These are phyloP conservation scores for Rhinopomastus cyanomelas DNA, from an alignment of 2,113 vertebrate genomes.

Conservation along the genomic window DNA sequence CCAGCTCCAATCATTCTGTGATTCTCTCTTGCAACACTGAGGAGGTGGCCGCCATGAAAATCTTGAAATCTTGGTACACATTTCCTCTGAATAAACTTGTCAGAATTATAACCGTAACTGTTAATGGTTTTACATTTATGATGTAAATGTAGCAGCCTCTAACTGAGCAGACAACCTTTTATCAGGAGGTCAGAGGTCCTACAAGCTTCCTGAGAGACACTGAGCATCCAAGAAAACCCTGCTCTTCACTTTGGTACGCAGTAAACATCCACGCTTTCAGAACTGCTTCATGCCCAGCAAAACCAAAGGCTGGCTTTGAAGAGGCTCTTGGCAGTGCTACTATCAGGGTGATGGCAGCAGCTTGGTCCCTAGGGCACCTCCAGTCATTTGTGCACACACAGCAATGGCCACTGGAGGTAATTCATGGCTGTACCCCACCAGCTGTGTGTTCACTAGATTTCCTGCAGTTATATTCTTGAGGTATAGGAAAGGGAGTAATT, in stretches of 20 bases:
- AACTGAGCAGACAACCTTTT: not conserved
- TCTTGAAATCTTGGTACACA: accelerated
- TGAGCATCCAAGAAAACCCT: not conserved
- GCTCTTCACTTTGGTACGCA: not conserved
- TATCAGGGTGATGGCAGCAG: not conserved
- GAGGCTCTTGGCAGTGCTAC: not conserved
- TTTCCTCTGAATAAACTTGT: not conserved
- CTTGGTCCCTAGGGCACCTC: not conserved
- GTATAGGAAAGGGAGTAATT: not conserved
- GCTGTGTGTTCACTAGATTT: not conserved
- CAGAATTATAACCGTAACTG: too few species aligned
- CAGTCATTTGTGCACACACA: accelerated
- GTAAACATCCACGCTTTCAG: not conserved
- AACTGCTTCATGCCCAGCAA: not conserved
- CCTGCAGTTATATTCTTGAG: not conserved
- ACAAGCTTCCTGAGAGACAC: not conserved
- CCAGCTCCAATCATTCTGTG: too few species aligned
- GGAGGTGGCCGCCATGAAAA: not conserved
- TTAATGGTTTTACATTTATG: not conserved
- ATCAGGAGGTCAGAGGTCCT: not conserved
- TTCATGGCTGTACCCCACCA: not conserved
- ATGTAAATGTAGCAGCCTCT: not conserved
- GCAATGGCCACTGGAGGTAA: not conserved
- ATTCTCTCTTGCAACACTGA: not conserved
- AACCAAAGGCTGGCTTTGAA: not conserved